Evolutionary conservation across 2,888 invertebrate genomes (phyloP), one percentile per base, ranked within the genome.

Genomic region (Macropis europaea): DNA sequence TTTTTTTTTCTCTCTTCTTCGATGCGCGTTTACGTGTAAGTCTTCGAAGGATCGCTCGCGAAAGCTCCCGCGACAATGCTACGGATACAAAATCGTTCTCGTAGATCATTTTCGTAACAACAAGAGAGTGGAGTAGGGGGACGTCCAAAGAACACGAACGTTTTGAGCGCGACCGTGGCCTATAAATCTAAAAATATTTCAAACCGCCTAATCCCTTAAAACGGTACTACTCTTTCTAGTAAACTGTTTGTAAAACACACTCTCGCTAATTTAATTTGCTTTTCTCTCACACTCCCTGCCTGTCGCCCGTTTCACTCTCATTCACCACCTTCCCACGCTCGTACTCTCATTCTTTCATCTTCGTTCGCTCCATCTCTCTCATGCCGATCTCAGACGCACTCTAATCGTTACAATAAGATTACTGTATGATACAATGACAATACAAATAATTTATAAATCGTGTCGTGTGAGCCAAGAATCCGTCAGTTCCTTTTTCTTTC

Each of bases 361-460:
- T 28, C 36, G 6, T 17, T 1, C n/a, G 24, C 3, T 17, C 47
- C 11, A 13, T 17, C 53, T 7, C 38, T 17, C 1, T 34, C 40
- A 7, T 13, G 1, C 52, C 45, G 19, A 15, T 17, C 48, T 5
- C n/a, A 17, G 22, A 24, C n/a, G 34, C 53, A 9, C 34, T 24
- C 50, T 45, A 59, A 72, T 61, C 24, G 42, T 56, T 59, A 61
- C 32, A 59, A 50, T 66, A 60, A 40, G 19, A 48, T 53, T 59
- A 68, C 28, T 19, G 45, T 62, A 67, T 63, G 60, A 67, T 59
- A 62, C 47, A 77, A 63, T 63, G 72, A 75, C 69, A 45, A 81
- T 77, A 77, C 50, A 77, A 79, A 77, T 76, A 60, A 77, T 70
- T 77, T 77, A 76, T 60, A 73, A 77, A 81, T 71, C 73, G 19